Conservation (phyloP, 2,797 vertebrate species). For the Mionectes olivaceus region DNA sequence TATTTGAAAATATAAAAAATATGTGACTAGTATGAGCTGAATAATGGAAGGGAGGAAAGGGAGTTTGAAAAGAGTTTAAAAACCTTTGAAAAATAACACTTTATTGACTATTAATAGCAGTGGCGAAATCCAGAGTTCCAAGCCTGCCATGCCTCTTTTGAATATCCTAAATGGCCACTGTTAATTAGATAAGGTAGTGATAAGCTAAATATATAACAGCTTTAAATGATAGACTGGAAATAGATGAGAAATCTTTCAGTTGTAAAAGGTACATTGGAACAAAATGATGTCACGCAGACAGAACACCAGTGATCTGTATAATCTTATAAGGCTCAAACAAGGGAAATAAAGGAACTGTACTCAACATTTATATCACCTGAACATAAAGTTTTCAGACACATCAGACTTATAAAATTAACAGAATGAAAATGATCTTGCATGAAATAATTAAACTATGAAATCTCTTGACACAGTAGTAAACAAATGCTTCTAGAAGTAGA, state of each 20-base stretch:
- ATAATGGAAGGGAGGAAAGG: neutral
- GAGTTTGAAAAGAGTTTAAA: neutral
- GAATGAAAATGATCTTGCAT: neutral
- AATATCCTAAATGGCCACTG: rapidly evolving
- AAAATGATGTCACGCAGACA: neutral
- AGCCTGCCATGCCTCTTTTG: neutral
- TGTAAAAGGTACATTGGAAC: neutral
- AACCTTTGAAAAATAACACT: neutral
- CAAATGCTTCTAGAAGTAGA: neutral
- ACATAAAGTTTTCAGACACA: neutral
- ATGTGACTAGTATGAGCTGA: neutral
- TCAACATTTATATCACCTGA: neutral
- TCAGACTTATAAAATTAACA: neutral
- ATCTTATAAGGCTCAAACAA: neutral
- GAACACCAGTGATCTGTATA: neutral
- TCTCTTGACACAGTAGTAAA: neutral
- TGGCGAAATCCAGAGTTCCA: neutral
- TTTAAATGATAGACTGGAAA: neutral
- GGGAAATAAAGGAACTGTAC: neutral
- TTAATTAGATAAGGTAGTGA: neutral
- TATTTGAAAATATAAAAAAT: neutral
- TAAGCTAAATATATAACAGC: neutral
- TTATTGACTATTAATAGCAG: neutral
- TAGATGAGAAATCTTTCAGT: neutral
- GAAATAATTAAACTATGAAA: neutral